Conservation (phyloP, 2,797 vertebrate genomes). For the Microcaecilia unicolor region DNA sequence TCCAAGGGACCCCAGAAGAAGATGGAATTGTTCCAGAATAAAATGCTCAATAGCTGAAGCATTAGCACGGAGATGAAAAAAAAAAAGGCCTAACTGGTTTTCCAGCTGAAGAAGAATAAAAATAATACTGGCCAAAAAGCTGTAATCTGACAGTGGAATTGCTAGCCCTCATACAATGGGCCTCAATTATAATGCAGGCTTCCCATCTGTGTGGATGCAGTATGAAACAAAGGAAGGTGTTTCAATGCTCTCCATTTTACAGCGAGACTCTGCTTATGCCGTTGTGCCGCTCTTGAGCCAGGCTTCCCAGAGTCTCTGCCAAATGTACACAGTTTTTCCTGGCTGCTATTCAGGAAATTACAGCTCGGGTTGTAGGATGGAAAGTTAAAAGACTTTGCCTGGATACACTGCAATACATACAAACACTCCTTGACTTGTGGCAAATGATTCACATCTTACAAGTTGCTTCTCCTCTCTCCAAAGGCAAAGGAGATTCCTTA, state of each 20-base stretch:
- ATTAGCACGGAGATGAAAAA: slow-evolving; percentile 57
- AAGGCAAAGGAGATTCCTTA: slow-evolving; percentile 27
- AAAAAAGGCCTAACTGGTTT: slow-evolving; percentile 62
- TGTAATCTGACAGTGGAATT: slow-evolving; percentile 46
- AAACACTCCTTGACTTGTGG: slow-evolving; percentile 67
- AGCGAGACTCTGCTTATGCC: slow-evolving; percentile 51
- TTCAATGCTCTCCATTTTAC: slow-evolving; percentile 55
- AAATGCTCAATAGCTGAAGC: slow-evolving; percentile 34
- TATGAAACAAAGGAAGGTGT: slow-evolving; percentile 62
- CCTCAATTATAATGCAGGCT: slow-evolving; percentile 49
- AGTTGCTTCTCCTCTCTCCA: slow-evolving; percentile 43
- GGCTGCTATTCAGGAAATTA: slow-evolving; percentile 93
- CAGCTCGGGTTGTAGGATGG: slow-evolving; percentile 75
- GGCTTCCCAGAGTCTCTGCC: slow-evolving; percentile 85
- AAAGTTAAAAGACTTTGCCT: slow-evolving; percentile 90
- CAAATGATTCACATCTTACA: slow-evolving; percentile 46
- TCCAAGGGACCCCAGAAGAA: slow-evolving; percentile 45
- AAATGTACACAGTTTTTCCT: slow-evolving; percentile 93
- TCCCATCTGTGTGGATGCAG: slow-evolving; percentile 37
- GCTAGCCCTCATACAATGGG: slow-evolving; percentile 51
- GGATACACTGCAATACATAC: slow-evolving; percentile 86
- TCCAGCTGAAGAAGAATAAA: slow-evolving; percentile 61
- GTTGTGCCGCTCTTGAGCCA: slow-evolving; percentile 56
- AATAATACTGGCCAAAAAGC: slow-evolving; percentile 41
- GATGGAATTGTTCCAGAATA: slow-evolving; percentile 45